Evolutionary conservation across 2,888 invertebrate species (phyloP).

Genomic region (Eustalomyia histrio): DNA sequence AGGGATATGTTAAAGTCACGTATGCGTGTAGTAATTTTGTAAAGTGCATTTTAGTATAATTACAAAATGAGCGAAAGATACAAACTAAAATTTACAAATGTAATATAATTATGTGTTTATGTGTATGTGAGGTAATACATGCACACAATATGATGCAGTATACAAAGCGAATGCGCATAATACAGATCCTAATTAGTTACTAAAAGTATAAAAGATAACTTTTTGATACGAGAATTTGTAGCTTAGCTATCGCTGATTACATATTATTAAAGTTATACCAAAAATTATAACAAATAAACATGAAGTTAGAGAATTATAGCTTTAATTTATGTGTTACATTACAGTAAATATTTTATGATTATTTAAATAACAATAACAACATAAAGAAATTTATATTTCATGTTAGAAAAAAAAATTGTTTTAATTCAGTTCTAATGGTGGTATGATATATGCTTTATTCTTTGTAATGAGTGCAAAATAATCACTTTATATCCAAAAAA

Average conservation of each 20-base stretch:
- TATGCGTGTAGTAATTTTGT: conserved; percentile 45
- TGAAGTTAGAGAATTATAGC: too few species aligned
- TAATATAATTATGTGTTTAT: too few species aligned
- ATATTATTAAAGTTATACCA: background rate
- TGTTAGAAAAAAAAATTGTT: too few species aligned
- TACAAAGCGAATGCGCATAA: background rate
- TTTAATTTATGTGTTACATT: too few species aligned
- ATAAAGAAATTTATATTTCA: too few species aligned
- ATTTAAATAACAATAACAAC: too few species aligned
- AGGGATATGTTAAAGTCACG: conserved; percentile 44
- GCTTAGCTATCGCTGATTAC: background rate
- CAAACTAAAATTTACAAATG: background rate
- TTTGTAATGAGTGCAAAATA: too few species aligned
- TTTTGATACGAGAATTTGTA: background rate
- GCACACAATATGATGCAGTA: background rate
- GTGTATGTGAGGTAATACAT: background rate
- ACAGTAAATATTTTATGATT: too few species aligned
- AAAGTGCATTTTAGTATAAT: conserved; percentile 55
- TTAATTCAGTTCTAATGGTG: too few species aligned
- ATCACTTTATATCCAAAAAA: too few species aligned
- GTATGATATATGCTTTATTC: too few species aligned
- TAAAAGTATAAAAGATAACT: background rate
- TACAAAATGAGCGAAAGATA: background rate
- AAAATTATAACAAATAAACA: too few species aligned
- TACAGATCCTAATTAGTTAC: background rate